A percentile compares a stretch with the other conserved stretches of the same genome.
Conservation (phyloP, 2,113 vertebrate genomes). For the Petromus typicus region DNA sequence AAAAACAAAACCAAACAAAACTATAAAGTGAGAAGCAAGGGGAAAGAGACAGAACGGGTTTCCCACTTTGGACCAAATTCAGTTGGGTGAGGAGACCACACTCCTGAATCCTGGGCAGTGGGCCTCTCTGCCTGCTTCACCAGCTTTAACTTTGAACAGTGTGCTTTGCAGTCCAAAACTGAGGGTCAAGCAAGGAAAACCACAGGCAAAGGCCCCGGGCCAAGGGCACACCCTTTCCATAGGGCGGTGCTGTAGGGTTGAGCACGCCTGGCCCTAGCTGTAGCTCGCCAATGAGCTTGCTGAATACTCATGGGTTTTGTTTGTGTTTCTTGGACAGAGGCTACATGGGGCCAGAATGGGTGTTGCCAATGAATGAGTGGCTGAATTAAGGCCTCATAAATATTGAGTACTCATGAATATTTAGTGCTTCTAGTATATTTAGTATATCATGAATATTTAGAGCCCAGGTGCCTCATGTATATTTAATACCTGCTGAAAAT, state of each 20-base stretch:
- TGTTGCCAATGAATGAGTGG: conserved; percentile 53
- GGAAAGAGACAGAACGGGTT: neutral
- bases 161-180: neutral
- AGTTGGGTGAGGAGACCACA: neutral
- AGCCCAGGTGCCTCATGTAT: conserved; percentile 62
- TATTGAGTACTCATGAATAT: conserved; percentile 73
- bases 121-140: neutral
- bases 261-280: conserved; percentile 3
- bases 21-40: neutral
- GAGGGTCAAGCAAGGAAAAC: conserved; percentile 18
- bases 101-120: neutral
- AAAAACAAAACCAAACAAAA: neutral
- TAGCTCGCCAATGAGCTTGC: neutral
- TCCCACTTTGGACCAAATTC: neutral
- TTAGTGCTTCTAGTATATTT: conserved; percentile 62
- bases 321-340: conserved; percentile 59
- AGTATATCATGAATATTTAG: conserved; percentile 72
- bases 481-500: conserved; percentile 59
- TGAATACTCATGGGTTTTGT: conserved; percentile 46
- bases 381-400: conserved; percentile 56
- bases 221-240: neutral
- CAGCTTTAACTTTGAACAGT: neutral
- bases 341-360: conserved; percentile 13
- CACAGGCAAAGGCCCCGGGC: neutral
- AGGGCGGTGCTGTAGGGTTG: neutral